These are phyloP conservation scores for Zootermopsis nevadensis DNA, from an alignment of 2,888 invertebrate species.

Conservation along the genomic window DNA sequence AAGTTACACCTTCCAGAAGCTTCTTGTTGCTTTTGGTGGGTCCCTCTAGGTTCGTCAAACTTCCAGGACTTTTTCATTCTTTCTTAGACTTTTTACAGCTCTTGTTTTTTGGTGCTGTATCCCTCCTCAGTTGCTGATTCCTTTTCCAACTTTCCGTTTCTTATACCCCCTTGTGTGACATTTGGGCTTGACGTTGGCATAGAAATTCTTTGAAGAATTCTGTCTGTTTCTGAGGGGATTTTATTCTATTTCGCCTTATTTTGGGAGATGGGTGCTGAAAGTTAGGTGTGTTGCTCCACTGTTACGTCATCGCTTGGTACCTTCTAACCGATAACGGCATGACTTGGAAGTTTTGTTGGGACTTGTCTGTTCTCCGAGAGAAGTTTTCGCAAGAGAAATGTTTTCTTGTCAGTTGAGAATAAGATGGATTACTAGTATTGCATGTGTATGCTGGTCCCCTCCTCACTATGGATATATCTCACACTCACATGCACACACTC, in stretches of 20 bases:
- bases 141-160: constrained; percentile 35
- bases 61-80: constrained; percentile 31
- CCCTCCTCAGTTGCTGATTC: constrained; percentile 34
- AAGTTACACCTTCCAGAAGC: constrained; percentile 11
- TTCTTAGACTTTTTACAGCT: constrained; percentile 4
- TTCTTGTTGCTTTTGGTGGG: constrained; percentile 18
- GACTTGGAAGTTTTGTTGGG: background rate
- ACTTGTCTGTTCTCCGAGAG: background rate
- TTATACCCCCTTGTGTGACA: constrained; percentile 44
- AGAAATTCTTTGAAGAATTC: constrained; percentile 29
- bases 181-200: constrained; percentile 17
- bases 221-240: constrained; percentile 18
- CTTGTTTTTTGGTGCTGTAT: background rate
- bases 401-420: background rate
- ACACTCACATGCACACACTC: background rate
- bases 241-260: constrained; percentile 22
- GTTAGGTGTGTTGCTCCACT: constrained; percentile 26
- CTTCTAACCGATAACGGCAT: background rate
- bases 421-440: background rate
- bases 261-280: constrained; percentile 39
- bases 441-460: background rate
- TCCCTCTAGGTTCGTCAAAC: constrained; percentile 37
- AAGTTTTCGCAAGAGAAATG: constrained; percentile 16
- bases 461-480: background rate
- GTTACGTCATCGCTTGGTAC: background rate